Conservation (phyloP, 2,888 invertebrate species). For the Imbricaverruca yamaguchii region DNA sequence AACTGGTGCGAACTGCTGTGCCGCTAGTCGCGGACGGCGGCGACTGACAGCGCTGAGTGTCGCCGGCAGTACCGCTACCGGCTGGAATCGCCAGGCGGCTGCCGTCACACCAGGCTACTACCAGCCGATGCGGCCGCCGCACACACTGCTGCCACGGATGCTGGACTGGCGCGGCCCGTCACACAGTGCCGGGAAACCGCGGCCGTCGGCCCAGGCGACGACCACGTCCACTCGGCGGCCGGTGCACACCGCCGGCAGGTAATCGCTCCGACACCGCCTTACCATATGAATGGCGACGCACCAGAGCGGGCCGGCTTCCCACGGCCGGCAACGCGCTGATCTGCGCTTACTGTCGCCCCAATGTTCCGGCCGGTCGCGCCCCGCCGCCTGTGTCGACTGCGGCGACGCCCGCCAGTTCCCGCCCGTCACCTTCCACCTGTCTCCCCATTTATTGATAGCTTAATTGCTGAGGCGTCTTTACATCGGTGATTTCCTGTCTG, state of each 20-base stretch:
- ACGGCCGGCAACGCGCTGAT: background rate
- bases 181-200: background rate
- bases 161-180: background rate
- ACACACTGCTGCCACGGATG: background rate
- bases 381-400: background rate
- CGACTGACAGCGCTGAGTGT: background rate
- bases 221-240: background rate
- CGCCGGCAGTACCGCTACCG: background rate
- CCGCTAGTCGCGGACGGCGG: background rate
- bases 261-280: background rate
- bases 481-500: background rate
- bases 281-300: slow-evolving; percentile 3
- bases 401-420: background rate
- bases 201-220: background rate
- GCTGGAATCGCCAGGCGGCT: background rate
- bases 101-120: background rate
- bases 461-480: slow-evolving; percentile 6
- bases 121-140: background rate
- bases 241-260: background rate
- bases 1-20: too few relatives aligned
- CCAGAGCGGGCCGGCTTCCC: background rate
- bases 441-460: background rate
- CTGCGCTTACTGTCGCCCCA: background rate
- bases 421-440: background rate
- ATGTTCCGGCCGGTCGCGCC: slow-evolving; percentile 11